Percentiles rank a stretch among this genome's conserved stretches.
Evolutionary conservation across 2,888 invertebrate species (phyloP).

Genomic region (Chrysodeixis includens): DNA sequence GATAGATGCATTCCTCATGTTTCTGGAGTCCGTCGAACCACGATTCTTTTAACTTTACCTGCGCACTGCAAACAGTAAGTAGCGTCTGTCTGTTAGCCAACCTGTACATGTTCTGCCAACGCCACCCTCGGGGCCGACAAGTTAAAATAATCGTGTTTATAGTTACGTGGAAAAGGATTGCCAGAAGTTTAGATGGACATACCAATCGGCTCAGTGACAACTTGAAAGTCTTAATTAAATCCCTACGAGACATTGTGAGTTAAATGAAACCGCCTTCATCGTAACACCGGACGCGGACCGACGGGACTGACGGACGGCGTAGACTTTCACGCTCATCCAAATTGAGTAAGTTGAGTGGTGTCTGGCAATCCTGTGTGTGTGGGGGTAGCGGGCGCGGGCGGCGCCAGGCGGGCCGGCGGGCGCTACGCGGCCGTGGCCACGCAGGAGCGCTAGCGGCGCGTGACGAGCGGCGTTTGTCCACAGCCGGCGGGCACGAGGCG

Average conservation of each 20-base stretch:
- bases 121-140: constrained; percentile 54
- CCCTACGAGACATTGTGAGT: constrained; percentile 58
- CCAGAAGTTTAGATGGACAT: constrained; percentile 66
- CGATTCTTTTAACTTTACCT: constrained; percentile 75
- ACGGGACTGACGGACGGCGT: constrained; percentile 30
- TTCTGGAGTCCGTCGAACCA: constrained; percentile 74
- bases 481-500: constrained; percentile 82
- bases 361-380: constrained; percentile 78
- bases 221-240: constrained; percentile 24
- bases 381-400: constrained; percentile 70
- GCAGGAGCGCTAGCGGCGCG: constrained; percentile 45
- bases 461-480: constrained; percentile 82
- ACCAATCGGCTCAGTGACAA: constrained; percentile 31
- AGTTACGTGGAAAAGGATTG: constrained; percentile 66
- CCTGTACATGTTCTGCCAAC: constrained; percentile 35
- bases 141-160: constrained; percentile 73
- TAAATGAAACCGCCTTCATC: constrained; percentile 18
- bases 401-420: constrained; percentile 60
- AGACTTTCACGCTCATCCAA: constrained; percentile 45
- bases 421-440: constrained; percentile 60
- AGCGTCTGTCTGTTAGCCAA: constrained; percentile 44
- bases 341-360: constrained; percentile 30
- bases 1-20: constrained; percentile 66
- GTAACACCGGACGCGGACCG: constrained; percentile 31
- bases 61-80: constrained; percentile 46